Evolutionary conservation across 1,140 invertebrate species (phyloP).

Genomic region (Panulirus ornatus): DNA sequence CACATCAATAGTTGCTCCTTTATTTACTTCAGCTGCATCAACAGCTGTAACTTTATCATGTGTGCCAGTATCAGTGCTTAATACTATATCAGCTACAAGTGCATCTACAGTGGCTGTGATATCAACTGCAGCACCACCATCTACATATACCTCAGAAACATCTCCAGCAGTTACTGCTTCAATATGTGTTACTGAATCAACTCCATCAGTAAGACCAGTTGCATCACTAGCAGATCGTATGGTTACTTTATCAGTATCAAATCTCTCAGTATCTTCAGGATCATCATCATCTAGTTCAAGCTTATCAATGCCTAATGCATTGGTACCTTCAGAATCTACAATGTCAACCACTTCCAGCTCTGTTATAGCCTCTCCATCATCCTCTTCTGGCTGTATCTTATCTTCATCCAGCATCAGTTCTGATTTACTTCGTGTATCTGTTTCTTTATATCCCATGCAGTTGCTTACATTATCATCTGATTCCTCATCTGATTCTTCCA

Average conservation of each 20-base stretch:
- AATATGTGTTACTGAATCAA: background rate
- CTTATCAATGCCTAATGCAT: conserved; percentile 38
- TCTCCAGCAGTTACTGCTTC: background rate
- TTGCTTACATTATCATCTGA: conserved; percentile 46
- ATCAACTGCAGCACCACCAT: background rate
- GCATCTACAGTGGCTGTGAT: background rate
- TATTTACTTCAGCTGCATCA: conserved; percentile 21
- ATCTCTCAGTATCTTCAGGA: background rate
- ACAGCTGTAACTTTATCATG: background rate
- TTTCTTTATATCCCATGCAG: conserved; percentile 6
- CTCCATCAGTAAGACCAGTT: background rate
- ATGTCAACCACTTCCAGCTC: background rate
- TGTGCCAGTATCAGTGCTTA: background rate
- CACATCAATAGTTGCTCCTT: background rate
- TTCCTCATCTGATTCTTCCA: conserved; percentile 58
- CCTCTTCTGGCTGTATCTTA: background rate
- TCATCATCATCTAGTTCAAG: conserved; percentile 4
- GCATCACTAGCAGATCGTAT: background rate
- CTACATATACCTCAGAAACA: background rate
- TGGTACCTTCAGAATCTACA: background rate
- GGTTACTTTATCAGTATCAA: background rate
- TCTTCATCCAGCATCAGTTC: conserved; percentile 5
- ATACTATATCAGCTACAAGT: background rate
- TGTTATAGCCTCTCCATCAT: conserved; percentile 3
- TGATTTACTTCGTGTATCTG: conserved; percentile 6